Evolutionary conservation across 2,113 vertebrate genomes (phyloP).

Genomic region (Tylochromis polylepis): DNA sequence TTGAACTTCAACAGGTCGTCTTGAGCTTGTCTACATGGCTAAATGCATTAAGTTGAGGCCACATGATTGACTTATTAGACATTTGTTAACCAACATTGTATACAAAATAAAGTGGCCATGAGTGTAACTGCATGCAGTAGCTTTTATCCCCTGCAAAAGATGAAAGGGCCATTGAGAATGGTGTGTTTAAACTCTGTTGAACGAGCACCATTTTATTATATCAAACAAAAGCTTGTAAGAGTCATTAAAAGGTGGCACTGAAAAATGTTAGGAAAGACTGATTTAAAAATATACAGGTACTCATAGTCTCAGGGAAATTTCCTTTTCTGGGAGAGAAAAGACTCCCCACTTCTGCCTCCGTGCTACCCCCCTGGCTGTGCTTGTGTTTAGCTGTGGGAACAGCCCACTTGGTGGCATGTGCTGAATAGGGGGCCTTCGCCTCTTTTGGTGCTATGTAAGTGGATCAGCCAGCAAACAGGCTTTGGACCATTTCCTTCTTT

Average conservation of each 20-base stretch:
- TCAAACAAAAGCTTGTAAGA: conserved; percentile 19
- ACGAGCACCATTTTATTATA: conserved; percentile 14
- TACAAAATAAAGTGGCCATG: neutral
- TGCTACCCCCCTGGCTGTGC: conserved; percentile 31
- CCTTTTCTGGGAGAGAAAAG: conserved; percentile 34
- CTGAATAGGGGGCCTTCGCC: conserved; percentile 63
- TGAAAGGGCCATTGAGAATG: conserved; percentile 9
- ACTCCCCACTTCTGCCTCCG: conserved; percentile 6
- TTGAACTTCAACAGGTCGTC: neutral
- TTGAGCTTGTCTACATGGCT: neutral
- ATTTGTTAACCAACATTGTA: neutral
- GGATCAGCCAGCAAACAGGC: conserved; percentile 50
- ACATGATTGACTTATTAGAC: neutral
- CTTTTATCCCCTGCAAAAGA: neutral
- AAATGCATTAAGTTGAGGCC: neutral
- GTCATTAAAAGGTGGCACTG: neutral
- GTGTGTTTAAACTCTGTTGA: conserved; percentile 8
- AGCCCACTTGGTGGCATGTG: conserved; percentile 41
- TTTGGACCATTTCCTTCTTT: conserved; percentile 26
- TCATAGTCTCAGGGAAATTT: conserved; percentile 27
- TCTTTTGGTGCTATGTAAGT: conserved; percentile 31
- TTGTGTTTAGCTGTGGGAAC: conserved; percentile 68
- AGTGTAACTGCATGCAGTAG: neutral
- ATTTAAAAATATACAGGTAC: neutral
- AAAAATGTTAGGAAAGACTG: neutral